Conservation (phyloP, 2,888 invertebrate genomes). For the Gastracanthus pulcherrimus region DNA sequence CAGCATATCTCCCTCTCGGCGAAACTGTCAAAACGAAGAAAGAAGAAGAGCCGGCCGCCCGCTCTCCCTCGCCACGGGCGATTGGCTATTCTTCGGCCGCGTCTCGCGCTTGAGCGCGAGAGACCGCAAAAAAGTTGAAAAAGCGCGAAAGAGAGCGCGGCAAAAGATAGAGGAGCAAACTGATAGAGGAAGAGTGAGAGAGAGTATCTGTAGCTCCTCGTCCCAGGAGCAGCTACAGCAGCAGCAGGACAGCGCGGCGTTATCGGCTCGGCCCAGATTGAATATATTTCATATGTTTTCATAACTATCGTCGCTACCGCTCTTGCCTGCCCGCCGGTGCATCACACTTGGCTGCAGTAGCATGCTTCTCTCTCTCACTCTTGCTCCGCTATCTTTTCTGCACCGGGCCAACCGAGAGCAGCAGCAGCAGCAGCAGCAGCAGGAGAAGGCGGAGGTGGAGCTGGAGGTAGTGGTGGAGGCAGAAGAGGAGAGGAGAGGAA, state of each 20-base stretch:
- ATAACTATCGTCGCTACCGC: conserved; percentile 72
- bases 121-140: neutral
- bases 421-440: conserved; percentile 44
- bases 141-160: conserved; percentile 6
- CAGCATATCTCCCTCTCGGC: neutral
- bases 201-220: neutral
- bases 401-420: conserved; percentile 32
- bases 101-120: conserved; percentile 17
- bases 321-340: too few species aligned
- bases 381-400: conserved; percentile 41
- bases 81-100: conserved; percentile 33
- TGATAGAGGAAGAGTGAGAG: neutral
- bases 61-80: conserved; percentile 16
- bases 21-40: conserved; percentile 33
- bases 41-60: neutral
- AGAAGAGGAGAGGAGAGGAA: conserved; percentile 17
- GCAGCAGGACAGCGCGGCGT: conserved; percentile 58
- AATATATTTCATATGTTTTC: conserved; percentile 78
- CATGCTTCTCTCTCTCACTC: neutral
- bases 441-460: neutral
- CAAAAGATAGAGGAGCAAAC: too few species aligned
- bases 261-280: conserved; percentile 75
- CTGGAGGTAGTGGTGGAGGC: neutral
- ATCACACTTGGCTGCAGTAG: conserved; percentile 49
- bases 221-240: neutral